A percentile compares a stretch with the other conserved stretches of the same genome.
phyloP scores from a whole-genome alignment of 2,888 invertebrate species.

The Caenorhabditis afra region DNA sequence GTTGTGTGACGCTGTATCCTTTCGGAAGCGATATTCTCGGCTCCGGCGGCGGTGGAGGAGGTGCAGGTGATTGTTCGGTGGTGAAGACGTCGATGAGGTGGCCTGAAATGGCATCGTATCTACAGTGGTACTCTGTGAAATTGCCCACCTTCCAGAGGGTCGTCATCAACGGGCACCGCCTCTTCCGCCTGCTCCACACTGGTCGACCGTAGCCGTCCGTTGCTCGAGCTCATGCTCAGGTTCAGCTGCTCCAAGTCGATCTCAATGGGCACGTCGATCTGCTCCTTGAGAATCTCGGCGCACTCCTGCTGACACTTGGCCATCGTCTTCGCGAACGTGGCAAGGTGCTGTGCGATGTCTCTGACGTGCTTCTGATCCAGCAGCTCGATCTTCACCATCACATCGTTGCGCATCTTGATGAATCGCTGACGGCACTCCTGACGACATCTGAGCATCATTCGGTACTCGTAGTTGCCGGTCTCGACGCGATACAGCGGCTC shows the following conservation, averaged over 20 bases:
- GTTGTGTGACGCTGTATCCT: constrained; percentile 1
- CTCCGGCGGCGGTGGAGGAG: background rate
- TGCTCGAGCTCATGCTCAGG: constrained; percentile 17
- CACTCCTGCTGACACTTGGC: constrained; percentile 87
- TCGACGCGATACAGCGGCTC: constrained; percentile 98
- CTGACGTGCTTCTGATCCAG: constrained; percentile 97
- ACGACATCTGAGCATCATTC: constrained; percentile 93
- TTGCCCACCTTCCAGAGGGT: constrained; percentile 36
- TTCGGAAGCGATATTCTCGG: constrained; percentile 7
- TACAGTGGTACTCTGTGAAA: too few species aligned
- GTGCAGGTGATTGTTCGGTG: too few species aligned
- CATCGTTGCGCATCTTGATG: constrained; percentile 87
- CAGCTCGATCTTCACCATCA: constrained; percentile 95
- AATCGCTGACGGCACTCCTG: constrained; percentile 91
- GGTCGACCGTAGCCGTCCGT: background rate
- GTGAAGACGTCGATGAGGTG: constrained; percentile 33
- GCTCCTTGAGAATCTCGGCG: constrained; percentile 73
- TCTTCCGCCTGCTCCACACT: constrained; percentile 27
- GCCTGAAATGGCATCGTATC: constrained; percentile 2
- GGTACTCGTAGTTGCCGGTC: constrained; percentile 99
- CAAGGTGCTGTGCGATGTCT: constrained; percentile 88
- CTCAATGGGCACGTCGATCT: constrained; percentile 65
- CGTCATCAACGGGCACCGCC: constrained; percentile 22
- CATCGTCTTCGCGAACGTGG: constrained; percentile 90
- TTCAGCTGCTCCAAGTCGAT: constrained; percentile 68